phyloP scores from a whole-genome alignment of 2,888 invertebrate genomes.

The Rhopalosiphum nymphaeae region DNA sequence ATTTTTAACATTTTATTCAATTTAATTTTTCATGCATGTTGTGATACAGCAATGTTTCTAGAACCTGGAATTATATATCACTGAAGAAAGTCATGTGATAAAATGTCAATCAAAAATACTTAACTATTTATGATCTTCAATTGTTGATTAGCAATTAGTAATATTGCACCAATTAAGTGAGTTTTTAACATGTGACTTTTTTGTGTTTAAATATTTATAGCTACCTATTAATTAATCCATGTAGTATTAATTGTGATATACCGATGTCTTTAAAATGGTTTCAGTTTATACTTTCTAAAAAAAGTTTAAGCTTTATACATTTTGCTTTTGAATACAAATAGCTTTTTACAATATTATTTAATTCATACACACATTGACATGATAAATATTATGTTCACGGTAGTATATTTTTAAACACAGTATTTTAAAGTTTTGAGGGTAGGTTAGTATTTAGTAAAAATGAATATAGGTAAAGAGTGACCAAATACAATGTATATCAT shows the following conservation, averaged over 20 bases:
- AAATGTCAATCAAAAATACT: background rate
- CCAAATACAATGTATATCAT: background rate
- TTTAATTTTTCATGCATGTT: too few species aligned
- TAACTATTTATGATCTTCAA: background rate
- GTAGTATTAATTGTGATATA: background rate
- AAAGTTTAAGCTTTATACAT: background rate
- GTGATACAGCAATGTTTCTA: too few species aligned
- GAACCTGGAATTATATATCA: background rate
- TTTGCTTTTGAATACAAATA: background rate
- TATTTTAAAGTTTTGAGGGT: background rate
- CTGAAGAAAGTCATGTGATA: background rate
- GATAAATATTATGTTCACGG: too few species aligned
- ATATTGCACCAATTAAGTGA: background rate
- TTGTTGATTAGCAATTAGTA: background rate
- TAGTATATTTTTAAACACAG: background rate
- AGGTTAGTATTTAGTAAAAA: background rate
- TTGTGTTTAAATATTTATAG: background rate
- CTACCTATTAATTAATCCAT: background rate
- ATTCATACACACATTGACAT: background rate
- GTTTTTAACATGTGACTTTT: background rate
- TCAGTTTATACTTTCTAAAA: background rate
- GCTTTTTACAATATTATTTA: background rate
- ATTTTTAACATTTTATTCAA: too few species aligned
- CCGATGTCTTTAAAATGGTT: background rate
- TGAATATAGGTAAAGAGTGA: background rate